Base-by-base conservation (phyloP, 2,113 vertebrate genomes). In the Rhabdomys dilectus region DNA sequence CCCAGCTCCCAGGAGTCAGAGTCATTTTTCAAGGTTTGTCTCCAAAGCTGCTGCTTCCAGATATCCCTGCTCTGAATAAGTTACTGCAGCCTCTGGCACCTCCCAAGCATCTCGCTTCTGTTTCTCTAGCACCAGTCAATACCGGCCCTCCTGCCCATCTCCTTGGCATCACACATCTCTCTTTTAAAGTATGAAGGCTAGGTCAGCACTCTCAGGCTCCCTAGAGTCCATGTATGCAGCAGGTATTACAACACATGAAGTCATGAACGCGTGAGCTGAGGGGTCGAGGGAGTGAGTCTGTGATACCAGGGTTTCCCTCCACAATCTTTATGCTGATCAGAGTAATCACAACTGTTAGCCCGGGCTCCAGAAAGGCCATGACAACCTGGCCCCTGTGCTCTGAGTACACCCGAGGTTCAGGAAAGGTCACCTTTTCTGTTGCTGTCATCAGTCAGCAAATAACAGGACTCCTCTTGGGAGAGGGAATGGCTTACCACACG, bases 371-470 rank as follows among this genome's bases (percentile, higher is more conserved):
- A 31, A 95, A 86, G 70, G 36, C 73, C 2, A 0, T 70, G 87
- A 77, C 42, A 76, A 9, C 21, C 51, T 31, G 21, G 88, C 86
- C 53, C 73, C 56, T 0, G 29, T 36, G 24, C 45, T 94, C 90
- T 36, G 39, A 82, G 68, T 58, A 26, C 96, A 68, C 88, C 89
- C 0, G 0, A 53, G 95, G 82, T 93, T 91, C 64, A 11, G 51
- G 22, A 98, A 98, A 98, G 98, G 98, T 98, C 98, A 97, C 95
- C 89, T 96, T 94, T n/a, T 96, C 31, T 95, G 89, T 97, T 96
- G 64, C 95, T 96, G 97, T 96, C 26, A 95, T 64, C 91, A 45
- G 92, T 96, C 95, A 96, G 98, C 91, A n/a, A 98, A 96, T 97
- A 87, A 72, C 98, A 95, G 62, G 90, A 76, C 89, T 48, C 1